Base-by-base conservation (phyloP, 1,140 invertebrate species). In the Homarus americanus region DNA sequence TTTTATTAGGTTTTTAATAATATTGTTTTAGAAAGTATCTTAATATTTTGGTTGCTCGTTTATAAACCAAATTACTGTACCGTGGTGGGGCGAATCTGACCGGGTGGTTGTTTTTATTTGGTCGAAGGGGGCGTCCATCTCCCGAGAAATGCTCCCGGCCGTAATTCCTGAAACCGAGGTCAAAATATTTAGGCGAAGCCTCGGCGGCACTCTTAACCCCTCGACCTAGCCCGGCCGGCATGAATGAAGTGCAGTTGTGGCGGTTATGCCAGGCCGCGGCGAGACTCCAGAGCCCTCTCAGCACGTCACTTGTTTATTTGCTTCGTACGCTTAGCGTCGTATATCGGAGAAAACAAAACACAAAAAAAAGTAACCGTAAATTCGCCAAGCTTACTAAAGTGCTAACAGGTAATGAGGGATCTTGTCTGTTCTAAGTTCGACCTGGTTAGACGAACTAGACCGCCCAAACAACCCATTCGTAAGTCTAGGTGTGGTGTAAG, bases 301-400 rank as follows among this genome's bases (percentile, higher is more conserved):
- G 44, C 44, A 7, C 15, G 12, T 49, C 44, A 49, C 15, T 5
- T 32, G 24, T 69, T 69, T 32, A 20, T 66, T 58, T 69, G n/a
- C 63, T 69, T 69, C 32, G 28, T 32, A 34, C 12, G 63, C 63
- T 69, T 69, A 24, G 28, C 63, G 32, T 69, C 15, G 63, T 69
- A 32, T 69, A 69, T n/a, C n/a, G n/a, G n/a, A n/a, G 17, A 69
- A 69, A 5, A 32, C 10, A 32, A 69, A 69, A 63, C 32, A 36
- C 24, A 58, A 4, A 7, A 49, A 24, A 20, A 58, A 58, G 53
- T 38, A 40, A 83, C 82, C 20, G 36, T 24, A 63, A 53, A 69
- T 79, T 44, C 49, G 40, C 76, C 36, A 44, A 49, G 76, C 76
- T 36, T 79, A 79, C 76, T 79, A 69, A 79, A 79, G 76, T 28